Evolutionary conservation across 2,797 vertebrate species (phyloP).

Genomic region (Danionella dracula): DNA sequence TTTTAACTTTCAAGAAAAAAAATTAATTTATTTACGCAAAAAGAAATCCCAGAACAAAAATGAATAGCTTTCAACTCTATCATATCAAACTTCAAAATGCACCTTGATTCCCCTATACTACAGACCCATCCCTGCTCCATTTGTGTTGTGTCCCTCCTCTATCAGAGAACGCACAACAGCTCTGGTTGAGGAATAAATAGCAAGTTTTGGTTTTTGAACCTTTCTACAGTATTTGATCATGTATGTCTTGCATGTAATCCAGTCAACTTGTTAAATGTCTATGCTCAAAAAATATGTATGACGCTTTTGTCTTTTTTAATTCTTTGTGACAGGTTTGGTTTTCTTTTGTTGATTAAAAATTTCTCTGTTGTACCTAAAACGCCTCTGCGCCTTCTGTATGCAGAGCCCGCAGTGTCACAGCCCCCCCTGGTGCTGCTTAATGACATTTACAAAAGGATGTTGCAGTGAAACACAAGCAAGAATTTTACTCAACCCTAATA

Average conservation of each 20-base stretch:
- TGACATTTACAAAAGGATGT: background rate
- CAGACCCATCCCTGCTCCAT: background rate
- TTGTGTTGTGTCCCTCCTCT: slow-evolving; percentile 4
- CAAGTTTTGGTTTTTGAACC: slow-evolving; percentile 8
- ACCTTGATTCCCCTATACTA: background rate
- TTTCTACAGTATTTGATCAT: slow-evolving; percentile 24
- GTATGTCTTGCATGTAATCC: slow-evolving; percentile 27
- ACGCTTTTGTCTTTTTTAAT: background rate
- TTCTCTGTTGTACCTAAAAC: slow-evolving; percentile 21
- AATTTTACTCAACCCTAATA: background rate
- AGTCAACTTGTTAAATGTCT: slow-evolving; percentile 18
- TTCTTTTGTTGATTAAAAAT: slow-evolving; percentile 35
- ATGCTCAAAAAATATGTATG: slow-evolving; percentile 21
- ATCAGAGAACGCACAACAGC: slow-evolving; percentile 2
- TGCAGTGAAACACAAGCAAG: background rate
- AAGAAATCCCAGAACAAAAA: too few relatives aligned
- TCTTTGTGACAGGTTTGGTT: slow-evolving; percentile 4
- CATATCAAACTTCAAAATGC: too few relatives aligned
- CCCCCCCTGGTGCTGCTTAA: slow-evolving; percentile 18
- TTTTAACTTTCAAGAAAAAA: too few relatives aligned
- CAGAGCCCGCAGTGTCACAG: slow-evolving; percentile 17
- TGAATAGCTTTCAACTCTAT: too few relatives aligned
- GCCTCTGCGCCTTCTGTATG: slow-evolving; percentile 23
- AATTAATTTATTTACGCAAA: too few relatives aligned
- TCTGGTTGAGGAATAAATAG: background rate